Evolutionary conservation across 2,113 vertebrate species (phyloP).

Genomic region (Chiloscyllium plagiosum): DNA sequence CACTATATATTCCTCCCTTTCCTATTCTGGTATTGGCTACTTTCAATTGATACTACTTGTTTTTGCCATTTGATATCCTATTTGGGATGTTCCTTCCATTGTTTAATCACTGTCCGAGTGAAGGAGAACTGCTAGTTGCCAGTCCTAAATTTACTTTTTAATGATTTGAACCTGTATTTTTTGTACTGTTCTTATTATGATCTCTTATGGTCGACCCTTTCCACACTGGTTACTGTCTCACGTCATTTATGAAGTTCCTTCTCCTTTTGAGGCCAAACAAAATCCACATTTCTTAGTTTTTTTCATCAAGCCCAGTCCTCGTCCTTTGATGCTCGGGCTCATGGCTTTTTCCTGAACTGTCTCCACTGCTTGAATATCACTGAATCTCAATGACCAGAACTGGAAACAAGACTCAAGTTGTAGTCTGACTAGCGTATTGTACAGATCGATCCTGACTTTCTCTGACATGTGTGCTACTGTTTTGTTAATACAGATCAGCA

Average conservation of each 20-base stretch:
- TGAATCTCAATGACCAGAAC: background rate
- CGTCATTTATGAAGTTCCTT: background rate
- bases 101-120: background rate
- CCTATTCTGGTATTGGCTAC: background rate
- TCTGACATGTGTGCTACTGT: background rate
- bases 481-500: background rate
- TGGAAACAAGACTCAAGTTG: background rate
- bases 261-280: background rate
- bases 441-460: background rate
- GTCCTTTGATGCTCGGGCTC: background rate
- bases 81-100: background rate
- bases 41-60: background rate
- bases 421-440: background rate
- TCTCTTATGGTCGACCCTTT: background rate
- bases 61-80: background rate
- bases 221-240: background rate
- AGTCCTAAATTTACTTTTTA: background rate
- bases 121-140: background rate
- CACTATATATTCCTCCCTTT: background rate
- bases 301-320: background rate
- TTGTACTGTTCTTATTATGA: background rate
- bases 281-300: background rate
- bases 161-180: background rate
- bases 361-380: background rate
- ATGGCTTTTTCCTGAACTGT: background rate